Conservation (phyloP, 2,113 vertebrate genomes). For the Dryoscopus gambensis region DNA sequence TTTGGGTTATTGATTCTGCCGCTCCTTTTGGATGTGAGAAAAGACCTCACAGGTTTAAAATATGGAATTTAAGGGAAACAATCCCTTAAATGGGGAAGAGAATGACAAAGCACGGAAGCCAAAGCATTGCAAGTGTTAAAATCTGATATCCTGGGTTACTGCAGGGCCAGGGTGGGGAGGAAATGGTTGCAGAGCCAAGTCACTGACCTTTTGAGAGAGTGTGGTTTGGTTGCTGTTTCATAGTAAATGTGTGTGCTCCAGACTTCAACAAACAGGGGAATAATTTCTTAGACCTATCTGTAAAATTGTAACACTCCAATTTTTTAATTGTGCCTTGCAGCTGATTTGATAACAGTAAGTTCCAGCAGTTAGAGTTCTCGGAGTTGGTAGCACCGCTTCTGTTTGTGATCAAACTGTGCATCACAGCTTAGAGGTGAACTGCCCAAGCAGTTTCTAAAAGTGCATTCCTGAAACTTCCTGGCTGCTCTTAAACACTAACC, state of each 20-base stretch:
- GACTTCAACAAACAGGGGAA: neutral
- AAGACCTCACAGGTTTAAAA: neutral
- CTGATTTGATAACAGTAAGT: neutral
- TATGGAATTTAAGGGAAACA: neutral
- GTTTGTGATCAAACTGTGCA: neutral
- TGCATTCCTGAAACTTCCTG: neutral
- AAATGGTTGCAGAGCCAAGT: neutral
- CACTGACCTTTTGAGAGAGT: neutral
- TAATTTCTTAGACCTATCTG: neutral
- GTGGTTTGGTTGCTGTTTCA: neutral
- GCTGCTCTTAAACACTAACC: neutral
- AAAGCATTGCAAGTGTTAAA: neutral
- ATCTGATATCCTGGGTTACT: constrained; percentile 31
- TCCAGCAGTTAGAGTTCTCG: neutral
- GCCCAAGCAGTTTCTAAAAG: neutral
- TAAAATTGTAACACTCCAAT: neutral
- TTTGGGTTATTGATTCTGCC: neutral
- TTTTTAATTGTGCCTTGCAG: neutral
- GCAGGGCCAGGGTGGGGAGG: constrained; percentile 29
- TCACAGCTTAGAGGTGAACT: neutral
- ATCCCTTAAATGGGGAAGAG: neutral
- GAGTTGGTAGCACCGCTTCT: neutral
- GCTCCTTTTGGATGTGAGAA: neutral
- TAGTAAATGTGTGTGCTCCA: neutral
- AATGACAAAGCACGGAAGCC: constrained; percentile 8